phyloP scores from a whole-genome alignment of 2,797 vertebrate genomes.

The Miichthys miiuy region DNA sequence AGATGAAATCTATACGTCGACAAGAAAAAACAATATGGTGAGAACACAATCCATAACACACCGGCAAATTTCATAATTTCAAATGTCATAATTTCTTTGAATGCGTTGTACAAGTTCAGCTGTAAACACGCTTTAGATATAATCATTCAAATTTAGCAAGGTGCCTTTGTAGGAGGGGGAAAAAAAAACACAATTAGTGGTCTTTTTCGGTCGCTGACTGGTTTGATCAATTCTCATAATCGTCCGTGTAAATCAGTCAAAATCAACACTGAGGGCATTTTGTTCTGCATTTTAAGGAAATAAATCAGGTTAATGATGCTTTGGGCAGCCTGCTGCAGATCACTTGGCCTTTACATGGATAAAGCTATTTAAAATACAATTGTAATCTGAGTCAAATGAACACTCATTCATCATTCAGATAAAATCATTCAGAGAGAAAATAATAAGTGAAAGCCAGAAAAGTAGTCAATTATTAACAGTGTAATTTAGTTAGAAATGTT shows the following conservation, averaged over 20 bases:
- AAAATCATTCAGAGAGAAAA: conserved; percentile 49
- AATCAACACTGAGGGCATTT: conserved; percentile 46
- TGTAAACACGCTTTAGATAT: background rate
- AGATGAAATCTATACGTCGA: conserved; percentile 13
- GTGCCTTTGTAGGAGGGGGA: background rate
- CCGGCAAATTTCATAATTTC: background rate
- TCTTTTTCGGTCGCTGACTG: conserved; percentile 40
- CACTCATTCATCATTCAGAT: conserved; percentile 63
- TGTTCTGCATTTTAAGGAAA: conserved; percentile 51
- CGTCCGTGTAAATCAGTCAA: conserved; percentile 56
- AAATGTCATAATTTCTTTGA: background rate
- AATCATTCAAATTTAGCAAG: conserved; percentile 15
- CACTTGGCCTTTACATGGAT: conserved; percentile 59
- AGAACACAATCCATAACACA: background rate
- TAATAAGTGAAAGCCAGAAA: conserved; percentile 18
- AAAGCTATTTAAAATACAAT: conserved; percentile 72
- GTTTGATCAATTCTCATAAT: conserved; percentile 68
- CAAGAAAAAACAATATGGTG: conserved; percentile 8
- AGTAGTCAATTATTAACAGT: conserved; percentile 22
- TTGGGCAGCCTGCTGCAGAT: conserved; percentile 47
- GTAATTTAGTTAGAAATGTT: conserved; percentile 4
- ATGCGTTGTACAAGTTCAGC: conserved; percentile 5
- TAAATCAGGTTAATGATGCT: conserved; percentile 74
- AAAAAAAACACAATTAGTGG: conserved; percentile 16
- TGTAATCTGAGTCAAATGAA: conserved; percentile 44